Base-by-base conservation (phyloP, 53 echinoderm and acorn worm species). In the Astropecten irregularis region DNA sequence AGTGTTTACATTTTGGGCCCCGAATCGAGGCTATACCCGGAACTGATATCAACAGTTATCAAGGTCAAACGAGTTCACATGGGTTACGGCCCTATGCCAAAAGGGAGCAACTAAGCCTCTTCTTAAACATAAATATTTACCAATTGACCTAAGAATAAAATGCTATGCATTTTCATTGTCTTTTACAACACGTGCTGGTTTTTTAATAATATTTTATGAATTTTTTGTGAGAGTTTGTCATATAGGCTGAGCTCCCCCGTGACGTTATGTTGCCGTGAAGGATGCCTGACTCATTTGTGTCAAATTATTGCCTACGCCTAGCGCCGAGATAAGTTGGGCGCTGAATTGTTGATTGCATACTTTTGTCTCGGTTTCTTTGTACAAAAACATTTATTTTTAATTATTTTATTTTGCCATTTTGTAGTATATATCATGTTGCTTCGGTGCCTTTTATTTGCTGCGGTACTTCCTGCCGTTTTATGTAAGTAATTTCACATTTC, bases 371-470 rank as follows among this genome's bases (percentile, higher is more conserved):
- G 2, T 40, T 77, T 77, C 61, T 76, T 77, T 77, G 60, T 61
- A 77, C 46, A 32, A 60, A 59, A 77, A 60, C 60, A 28, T 61
- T 77, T 61, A 61, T 60, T 77, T 66, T 61, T 14, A 59, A 61
- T 18, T 60, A 40, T 40, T 77, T 77, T 60, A 60, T 59, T n/a
- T 42, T 39, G 40, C 8, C 40, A 21, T 60, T 77, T 77, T 77
- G 46, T 61, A 60, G 26, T 60, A 42, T 44, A 60, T 60, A 77
- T 46, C 77, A 77, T 77, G 77, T 61, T 77, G 44, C 77, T 61
- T 23, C 77, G 77, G 61, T 77, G 77, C 77, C 77, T 77, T 77
- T 60, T 77, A 59, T 21, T 77, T 19, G 59, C 48, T 61, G 59
- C 55, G 28, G 46, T 58, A n/a, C 25, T 59, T 30, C 77, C 61